Evolutionary conservation across 2,797 vertebrate genomes (phyloP).

Genomic region (Pristis pectinata): DNA sequence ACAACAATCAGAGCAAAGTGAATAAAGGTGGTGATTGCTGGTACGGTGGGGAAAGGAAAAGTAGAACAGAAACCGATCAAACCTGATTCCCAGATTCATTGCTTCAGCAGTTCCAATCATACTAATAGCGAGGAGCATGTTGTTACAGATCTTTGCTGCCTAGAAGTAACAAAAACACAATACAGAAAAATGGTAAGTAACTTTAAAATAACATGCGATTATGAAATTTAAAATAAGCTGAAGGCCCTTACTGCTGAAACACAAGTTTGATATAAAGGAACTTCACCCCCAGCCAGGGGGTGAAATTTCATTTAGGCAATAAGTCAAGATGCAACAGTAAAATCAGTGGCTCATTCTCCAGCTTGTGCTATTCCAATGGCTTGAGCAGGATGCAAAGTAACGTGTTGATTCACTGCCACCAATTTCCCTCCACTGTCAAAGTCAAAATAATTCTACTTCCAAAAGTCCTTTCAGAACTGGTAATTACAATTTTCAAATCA

Average conservation of each 20-base stretch:
- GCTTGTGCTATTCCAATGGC: not conserved
- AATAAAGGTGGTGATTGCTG: not conserved
- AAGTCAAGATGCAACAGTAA: not conserved
- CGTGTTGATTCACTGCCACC: not conserved
- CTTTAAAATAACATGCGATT: not conserved
- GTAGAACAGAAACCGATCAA: slow-evolving; percentile 42
- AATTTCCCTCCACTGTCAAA: not conserved
- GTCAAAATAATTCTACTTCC: not conserved
- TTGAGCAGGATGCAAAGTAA: not conserved
- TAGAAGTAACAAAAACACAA: slow-evolving; percentile 52
- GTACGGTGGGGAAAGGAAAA: not conserved
- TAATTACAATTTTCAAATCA: not conserved
- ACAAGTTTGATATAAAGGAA: not conserved
- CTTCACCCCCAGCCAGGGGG: not conserved
- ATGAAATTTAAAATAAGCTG: not conserved
- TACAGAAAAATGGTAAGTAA: not conserved
- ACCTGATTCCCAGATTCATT: slow-evolving; percentile 99
- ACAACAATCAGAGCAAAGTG: not conserved
- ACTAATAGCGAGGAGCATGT: slow-evolving; percentile 93
- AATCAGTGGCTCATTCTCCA: not conserved
- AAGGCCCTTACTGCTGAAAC: not conserved
- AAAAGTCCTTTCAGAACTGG: not conserved
- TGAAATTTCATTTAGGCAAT: not conserved
- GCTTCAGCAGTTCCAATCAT: slow-evolving; percentile 97
- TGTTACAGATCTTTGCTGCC: slow-evolving; percentile 99